phyloP scores from a whole-genome alignment of 2,797 vertebrate genomes.

The Muscicapa comitata region DNA sequence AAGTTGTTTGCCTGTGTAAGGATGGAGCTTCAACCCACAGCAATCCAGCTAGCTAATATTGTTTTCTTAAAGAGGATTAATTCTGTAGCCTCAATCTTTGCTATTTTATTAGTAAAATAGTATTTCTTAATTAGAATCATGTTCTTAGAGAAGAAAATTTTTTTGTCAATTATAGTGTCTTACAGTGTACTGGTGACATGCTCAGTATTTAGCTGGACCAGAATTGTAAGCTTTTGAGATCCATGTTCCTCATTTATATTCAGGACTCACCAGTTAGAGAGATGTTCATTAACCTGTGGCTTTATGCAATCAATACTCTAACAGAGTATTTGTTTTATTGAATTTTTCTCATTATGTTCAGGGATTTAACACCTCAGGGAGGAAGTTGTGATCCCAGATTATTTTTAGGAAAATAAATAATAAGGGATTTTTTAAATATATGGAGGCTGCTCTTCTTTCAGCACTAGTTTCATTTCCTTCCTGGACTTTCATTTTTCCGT shows the following conservation, averaged over 20 bases:
- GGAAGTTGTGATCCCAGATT: background rate
- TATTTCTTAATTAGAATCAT: background rate
- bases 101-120: background rate
- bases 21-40: background rate
- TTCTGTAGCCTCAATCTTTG: background rate
- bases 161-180: background rate
- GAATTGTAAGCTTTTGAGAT: background rate
- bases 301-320: background rate
- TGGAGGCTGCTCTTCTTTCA: background rate
- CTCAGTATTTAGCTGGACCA: background rate
- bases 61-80: background rate
- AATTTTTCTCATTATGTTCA: background rate
- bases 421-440: background rate
- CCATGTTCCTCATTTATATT: background rate
- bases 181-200: background rate
- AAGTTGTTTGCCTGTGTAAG: constrained; percentile 1
- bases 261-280: background rate
- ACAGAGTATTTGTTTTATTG: background rate
- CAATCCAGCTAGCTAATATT: background rate
- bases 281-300: background rate
- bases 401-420: background rate
- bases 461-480: background rate
- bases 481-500: background rate
- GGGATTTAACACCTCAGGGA: background rate
- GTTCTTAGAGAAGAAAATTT: background rate